Evolutionary conservation across 2,888 invertebrate genomes (phyloP).

Genomic region (Hydropsyche betteni): DNA sequence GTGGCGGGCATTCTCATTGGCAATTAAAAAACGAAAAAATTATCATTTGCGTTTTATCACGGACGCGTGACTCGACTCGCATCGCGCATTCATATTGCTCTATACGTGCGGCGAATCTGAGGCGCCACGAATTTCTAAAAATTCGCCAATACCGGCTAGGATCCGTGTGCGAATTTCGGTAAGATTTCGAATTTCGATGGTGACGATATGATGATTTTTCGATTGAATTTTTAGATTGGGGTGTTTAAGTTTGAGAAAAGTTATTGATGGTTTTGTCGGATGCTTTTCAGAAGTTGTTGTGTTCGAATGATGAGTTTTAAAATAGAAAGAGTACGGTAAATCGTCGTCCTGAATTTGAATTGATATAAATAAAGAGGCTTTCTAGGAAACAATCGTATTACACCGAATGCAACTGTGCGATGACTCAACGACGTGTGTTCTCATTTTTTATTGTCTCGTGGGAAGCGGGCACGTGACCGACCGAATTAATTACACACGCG

Average conservation of each 20-base stretch:
- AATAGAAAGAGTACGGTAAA: no score
- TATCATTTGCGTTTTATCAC: constrained; percentile 50
- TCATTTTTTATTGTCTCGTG: constrained; percentile 37
- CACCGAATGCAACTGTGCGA: background rate
- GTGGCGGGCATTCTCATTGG: constrained; percentile 48
- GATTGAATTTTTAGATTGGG: no score
- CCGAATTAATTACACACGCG: constrained; percentile 31
- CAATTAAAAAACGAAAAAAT: constrained; percentile 51
- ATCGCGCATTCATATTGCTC: constrained; percentile 17
- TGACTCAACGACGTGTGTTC: constrained; percentile 19
- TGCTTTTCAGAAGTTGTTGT: no score
- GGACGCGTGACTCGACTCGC: constrained; percentile 42
- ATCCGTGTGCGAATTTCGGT: no score
- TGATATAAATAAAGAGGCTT: constrained; percentile 4
- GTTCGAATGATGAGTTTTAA: no score
- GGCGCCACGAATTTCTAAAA: no score
- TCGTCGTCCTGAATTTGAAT: no score
- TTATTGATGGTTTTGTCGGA: no score
- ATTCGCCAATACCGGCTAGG: no score
- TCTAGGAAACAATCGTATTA: constrained; percentile 33
- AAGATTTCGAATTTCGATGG: no score
- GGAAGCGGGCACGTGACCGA: constrained; percentile 46
- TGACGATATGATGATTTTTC: no score
- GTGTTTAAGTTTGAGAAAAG: no score
- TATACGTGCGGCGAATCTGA: constrained; percentile 41